phyloP scores from a whole-genome alignment of 2,888 invertebrate species.

The Sturmia bella region DNA sequence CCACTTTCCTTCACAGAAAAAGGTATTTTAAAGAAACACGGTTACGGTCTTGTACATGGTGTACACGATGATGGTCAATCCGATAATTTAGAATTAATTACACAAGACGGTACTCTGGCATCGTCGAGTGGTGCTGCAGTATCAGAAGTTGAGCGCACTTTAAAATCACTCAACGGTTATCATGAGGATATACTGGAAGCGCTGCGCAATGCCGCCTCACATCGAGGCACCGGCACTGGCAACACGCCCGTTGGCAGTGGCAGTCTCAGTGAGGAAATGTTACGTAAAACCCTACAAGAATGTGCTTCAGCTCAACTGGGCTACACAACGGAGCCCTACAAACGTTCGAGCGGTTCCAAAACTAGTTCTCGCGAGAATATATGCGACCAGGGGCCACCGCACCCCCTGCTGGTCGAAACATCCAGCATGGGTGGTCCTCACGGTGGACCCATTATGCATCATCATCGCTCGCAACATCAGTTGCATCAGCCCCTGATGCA shows the following conservation, averaged over 20 bases:
- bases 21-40: constrained; percentile 94
- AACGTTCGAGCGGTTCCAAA: constrained; percentile 83
- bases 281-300: constrained; percentile 87
- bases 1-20: constrained; percentile 85
- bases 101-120: constrained; percentile 87
- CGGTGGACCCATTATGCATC: constrained; percentile 80
- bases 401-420: constrained; percentile 83
- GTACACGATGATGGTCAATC: constrained; percentile 88
- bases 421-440: constrained; percentile 77
- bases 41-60: constrained; percentile 88
- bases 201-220: constrained; percentile 90
- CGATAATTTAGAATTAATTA: constrained; percentile 86
- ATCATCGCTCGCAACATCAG: constrained; percentile 81
- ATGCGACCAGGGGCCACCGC: constrained; percentile 87
- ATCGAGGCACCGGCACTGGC: constrained; percentile 85
- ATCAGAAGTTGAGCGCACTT: constrained; percentile 91
- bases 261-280: constrained; percentile 87
- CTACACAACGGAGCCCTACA: constrained; percentile 84
- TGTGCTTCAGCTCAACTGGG: constrained; percentile 82
- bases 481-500: constrained; percentile 84
- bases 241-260: constrained; percentile 86
- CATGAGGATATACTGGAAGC: constrained; percentile 96
- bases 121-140: constrained; percentile 84
- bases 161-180: constrained; percentile 95
- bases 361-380: constrained; percentile 88